These are phyloP conservation scores for Phyllopteryx taeniolatus DNA, from an alignment of 2,113 vertebrate genomes.

Conservation along the genomic window DNA sequence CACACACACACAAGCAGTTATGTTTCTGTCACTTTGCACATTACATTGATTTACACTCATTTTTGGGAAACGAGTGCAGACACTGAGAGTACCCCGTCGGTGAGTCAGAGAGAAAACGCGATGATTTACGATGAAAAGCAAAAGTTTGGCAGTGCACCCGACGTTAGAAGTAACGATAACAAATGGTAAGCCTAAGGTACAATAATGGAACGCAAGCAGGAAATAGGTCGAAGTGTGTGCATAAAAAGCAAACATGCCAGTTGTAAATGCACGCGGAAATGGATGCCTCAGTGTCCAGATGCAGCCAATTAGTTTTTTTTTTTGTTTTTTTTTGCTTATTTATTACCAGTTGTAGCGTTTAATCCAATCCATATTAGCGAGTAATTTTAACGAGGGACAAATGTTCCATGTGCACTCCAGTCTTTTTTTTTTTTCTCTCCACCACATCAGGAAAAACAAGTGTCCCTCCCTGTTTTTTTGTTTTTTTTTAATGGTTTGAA, in stretches of 20 bases:
- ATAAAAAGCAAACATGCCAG: conserved; percentile 1
- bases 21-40: not conserved
- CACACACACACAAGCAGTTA: not conserved
- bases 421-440: not conserved
- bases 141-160: not conserved
- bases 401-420: not conserved
- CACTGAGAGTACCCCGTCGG: not conserved
- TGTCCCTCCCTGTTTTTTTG: not conserved
- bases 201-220: not conserved
- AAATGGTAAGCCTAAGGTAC: not conserved
- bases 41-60: not conserved
- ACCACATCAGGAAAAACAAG: not conserved
- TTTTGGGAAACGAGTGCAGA: conserved; percentile 3
- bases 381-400: conserved; percentile 12
- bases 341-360: conserved; percentile 10
- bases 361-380: conserved; percentile 21
- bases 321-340: conserved; percentile 14
- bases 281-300: conserved; percentile 5
- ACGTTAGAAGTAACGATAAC: not conserved
- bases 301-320: conserved; percentile 7
- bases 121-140: conserved; percentile 1
- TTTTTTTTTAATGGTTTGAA: not conserved
- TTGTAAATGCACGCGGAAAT: conserved; percentile 1
- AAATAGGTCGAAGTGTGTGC: not conserved
- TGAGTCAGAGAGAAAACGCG: not conserved